Conservation (phyloP, 2,888 invertebrate genomes). For the Linnaemya tessellans region DNA sequence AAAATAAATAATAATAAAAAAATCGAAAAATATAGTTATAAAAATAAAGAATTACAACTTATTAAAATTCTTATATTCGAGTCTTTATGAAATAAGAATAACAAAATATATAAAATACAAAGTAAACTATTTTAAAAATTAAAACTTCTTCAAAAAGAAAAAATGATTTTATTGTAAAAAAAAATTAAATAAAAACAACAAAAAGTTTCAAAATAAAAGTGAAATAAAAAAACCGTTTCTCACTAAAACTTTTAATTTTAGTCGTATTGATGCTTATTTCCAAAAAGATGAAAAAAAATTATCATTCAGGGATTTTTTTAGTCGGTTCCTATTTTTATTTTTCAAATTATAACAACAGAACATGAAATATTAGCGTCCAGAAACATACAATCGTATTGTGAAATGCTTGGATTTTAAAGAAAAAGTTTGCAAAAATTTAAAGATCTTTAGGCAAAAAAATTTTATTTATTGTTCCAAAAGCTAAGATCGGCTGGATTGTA, state of each 20-base stretch:
- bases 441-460: too few relatives aligned
- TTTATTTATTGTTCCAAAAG: too few relatives aligned
- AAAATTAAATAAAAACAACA: slow-evolving; percentile 37
- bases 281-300: too few relatives aligned
- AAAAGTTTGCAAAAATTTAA: too few relatives aligned
- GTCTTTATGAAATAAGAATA: slow-evolving; percentile 14
- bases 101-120: slow-evolving; percentile 18
- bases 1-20: neutral
- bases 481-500: too few relatives aligned
- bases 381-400: too few relatives aligned
- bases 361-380: neutral
- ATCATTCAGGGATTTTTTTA: too few relatives aligned
- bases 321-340: too few relatives aligned
- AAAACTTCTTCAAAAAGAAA: slow-evolving; percentile 4
- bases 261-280: too few relatives aligned
- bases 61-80: slow-evolving; percentile 48
- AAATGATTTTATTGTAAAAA: slow-evolving; percentile 42
- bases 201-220: slow-evolving; percentile 8
- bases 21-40: neutral
- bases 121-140: neutral
- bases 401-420: too few relatives aligned
- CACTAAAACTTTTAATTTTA: neutral
- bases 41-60: slow-evolving; percentile 35
- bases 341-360: too few relatives aligned
- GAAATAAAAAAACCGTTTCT: neutral